Base-by-base conservation (phyloP, 2,888 invertebrate species). In the Plusia festucae region DNA sequence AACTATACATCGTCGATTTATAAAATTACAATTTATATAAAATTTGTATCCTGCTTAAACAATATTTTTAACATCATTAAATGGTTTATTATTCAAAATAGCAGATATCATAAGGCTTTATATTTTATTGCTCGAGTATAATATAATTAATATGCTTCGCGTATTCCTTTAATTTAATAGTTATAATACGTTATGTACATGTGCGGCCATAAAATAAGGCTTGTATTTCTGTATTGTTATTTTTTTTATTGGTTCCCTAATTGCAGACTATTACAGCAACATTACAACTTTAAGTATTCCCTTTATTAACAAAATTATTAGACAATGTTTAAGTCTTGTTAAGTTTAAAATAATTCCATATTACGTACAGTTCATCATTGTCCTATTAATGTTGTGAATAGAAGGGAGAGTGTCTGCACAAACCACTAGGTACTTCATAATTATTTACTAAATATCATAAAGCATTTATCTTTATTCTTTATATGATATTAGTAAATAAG, bases 21-120 rank as follows among this genome's bases (percentile, higher is more conserved):
- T 52, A 46, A 54, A 59, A 62, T 65, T 73, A 70, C 66, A 73
- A 73, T 70, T 73, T 73, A 73, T 73, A 73, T 73, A 70, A 73
- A 73, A 60, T 65, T 66, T 70, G 73, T 30, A 70, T 60, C 55
- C n/a, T 4, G 52, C 56, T 18, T 52, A 52, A 52, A 52, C 52
- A 52, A 24, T 49, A 49, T 52, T 52, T 52, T 62, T 44, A 69
- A 73, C 51, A 69, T 52, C 53, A 68, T 60, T 70, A 62, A 22
- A 60, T 40, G 56, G 59, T 70, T 73, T 65, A 66, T 34, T 13
- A 66, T 73, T 66, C 49, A 70, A 73, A 73, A 66, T 70, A 73
- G 73, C 70, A 53, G 60, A 66, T 66, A 73, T 58, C 27, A 61
- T 56, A 73, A 73, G 66, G 70, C 73, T 53, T 49, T 59, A n/a